Evolutionary conservation across 2,888 invertebrate genomes (phyloP).

Genomic region (Ferrisia virgata): DNA sequence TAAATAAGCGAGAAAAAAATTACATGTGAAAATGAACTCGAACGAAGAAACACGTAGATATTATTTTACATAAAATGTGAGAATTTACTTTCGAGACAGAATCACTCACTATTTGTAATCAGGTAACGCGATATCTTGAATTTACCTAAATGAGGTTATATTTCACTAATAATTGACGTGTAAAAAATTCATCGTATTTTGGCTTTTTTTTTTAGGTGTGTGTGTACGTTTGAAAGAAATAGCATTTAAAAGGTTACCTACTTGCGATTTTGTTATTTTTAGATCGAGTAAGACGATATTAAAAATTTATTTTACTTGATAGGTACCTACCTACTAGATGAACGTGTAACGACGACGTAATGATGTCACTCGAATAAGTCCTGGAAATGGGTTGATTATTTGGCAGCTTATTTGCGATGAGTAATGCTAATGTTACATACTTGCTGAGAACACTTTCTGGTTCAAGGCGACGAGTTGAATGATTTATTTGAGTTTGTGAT

Average conservation of each 20-base stretch:
- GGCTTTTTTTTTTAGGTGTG: neutral
- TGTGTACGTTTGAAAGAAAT: neutral
- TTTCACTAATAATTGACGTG: constrained; percentile 10
- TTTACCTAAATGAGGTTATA: neutral
- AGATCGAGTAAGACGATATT: neutral
- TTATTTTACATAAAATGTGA: neutral
- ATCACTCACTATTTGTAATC: neutral
- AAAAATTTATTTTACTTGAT: neutral
- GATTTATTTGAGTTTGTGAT: neutral
- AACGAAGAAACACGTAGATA: neutral
- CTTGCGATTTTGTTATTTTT: neutral
- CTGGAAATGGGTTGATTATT: neutral
- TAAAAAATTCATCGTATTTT: neutral
- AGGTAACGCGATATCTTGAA: neutral
- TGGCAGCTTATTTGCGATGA: neutral
- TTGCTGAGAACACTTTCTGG: neutral
- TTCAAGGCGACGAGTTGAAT: neutral
- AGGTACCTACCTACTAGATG: neutral
- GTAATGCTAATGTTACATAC: neutral
- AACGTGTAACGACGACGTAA: neutral
- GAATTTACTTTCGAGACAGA: neutral
- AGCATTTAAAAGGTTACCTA: neutral
- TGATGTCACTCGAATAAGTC: neutral
- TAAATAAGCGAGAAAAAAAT: neutral
- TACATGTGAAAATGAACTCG: neutral